These are phyloP conservation scores for Brenthis ino DNA, from an alignment of 2,888 invertebrate species.

Conservation along the genomic window DNA sequence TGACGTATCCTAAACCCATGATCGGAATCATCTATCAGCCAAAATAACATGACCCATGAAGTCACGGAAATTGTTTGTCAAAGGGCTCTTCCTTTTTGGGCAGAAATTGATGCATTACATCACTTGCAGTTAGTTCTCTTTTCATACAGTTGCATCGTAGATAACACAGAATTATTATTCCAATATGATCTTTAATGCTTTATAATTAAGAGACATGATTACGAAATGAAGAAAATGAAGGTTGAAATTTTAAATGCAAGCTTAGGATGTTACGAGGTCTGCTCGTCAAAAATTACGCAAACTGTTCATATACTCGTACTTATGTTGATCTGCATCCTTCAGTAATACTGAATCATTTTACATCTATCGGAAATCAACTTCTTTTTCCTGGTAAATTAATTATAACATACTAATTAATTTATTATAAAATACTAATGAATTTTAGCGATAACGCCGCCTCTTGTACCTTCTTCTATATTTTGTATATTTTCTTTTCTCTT, in stretches of 20 bases:
- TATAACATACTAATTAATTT: neutral
- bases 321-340: constrained; percentile 28
- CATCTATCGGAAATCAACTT: constrained; percentile 20
- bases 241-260: constrained; percentile 49
- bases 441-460: too few relatives aligned
- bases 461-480: too few relatives aligned
- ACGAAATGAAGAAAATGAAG: constrained; percentile 53
- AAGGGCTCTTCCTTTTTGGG: constrained; percentile 45
- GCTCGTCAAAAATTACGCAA: constrained; percentile 36
- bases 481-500: too few relatives aligned
- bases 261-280: constrained; percentile 48
- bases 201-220: neutral
- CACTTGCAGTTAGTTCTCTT: constrained; percentile 38
- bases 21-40: constrained; percentile 53
- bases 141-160: constrained; percentile 15
- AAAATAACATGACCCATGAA: constrained; percentile 37
- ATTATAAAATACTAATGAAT: too few relatives aligned
- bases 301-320: constrained; percentile 9
- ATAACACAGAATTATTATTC: constrained; percentile 10
- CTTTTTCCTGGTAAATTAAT: constrained; percentile 19
- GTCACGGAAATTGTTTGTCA: constrained; percentile 13
- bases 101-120: constrained; percentile 48
- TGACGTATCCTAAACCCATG: constrained; percentile 57
- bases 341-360: neutral
- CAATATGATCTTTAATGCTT: constrained; percentile 25